Base-by-base conservation (phyloP, 1,140 invertebrate species). In the Acromyrmex echinatior region DNA sequence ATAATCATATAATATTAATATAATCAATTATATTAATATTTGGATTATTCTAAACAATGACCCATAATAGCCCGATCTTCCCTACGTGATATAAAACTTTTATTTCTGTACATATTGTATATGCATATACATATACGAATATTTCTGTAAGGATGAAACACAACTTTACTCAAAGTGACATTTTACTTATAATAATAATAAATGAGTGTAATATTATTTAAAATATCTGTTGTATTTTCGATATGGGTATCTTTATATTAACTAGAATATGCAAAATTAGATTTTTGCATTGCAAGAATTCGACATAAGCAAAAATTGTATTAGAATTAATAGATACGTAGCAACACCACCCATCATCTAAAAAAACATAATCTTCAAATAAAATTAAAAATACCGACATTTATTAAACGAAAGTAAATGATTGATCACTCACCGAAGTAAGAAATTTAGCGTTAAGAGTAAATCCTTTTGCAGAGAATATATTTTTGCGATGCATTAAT, bases 401-500 rank as follows among this genome's bases (percentile, higher is more conserved):
- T 58, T 58, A 21, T 58, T 58, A n/a, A 9, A 58, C n/a, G 7
- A 21, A 58, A 58, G n/a, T n/a, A 58, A n/a, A 9, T 58, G 56
- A 58, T 58, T 45, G 39, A 45, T 45, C 10, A 58, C n/a, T 21
- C 9, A 21, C 56, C n/a, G 7, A 3, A 58, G n/a, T 21, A n/a
- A 58, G n/a, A 58, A 58, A 7, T n/a, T n/a, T 21, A n/a, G 7
- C n/a, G 7, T 58, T n/a, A 6, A 58, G 0, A 58, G 1, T 21
- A 58, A 58, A 9, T 9, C 56, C 56, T n/a, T 58, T 58, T 58
- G n/a, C 56, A 6, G 56, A 58, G 56, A 58, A 58, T 58, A 21
- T n/a, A 21, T 58, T 58, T 58, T 58, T n/a, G n/a, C 56, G n/a
- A 58, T 58, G 56, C n/a, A 58, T n/a, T 21, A 58, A 58, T 58